Evolutionary conservation across 2,888 invertebrate species (phyloP).

Genomic region (Microplitis manilae): DNA sequence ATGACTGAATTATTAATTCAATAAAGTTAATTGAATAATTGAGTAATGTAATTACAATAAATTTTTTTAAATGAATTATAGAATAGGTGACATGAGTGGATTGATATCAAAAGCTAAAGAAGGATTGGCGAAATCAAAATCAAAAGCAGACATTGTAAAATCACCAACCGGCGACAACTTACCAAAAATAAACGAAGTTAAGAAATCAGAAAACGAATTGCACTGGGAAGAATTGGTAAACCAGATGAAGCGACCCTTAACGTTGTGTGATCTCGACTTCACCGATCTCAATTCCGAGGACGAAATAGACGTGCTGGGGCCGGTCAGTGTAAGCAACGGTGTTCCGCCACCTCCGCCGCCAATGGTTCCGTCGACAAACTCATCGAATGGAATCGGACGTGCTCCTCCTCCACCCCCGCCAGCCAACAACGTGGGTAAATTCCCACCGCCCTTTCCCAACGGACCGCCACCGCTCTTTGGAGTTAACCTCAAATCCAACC

Average conservation of each 20-base stretch:
- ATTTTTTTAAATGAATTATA: conserved; percentile 41
- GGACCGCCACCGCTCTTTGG: conserved; percentile 71
- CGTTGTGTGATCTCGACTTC: conserved; percentile 96
- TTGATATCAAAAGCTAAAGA: conserved; percentile 95
- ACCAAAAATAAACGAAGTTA: conserved; percentile 79
- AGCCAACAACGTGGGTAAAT: conserved; percentile 53
- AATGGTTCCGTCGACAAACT: conserved; percentile 76
- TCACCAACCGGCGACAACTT: conserved; percentile 80
- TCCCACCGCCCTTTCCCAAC: conserved; percentile 69
- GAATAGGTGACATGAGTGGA: conserved; percentile 90
- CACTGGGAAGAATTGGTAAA: conserved; percentile 95
- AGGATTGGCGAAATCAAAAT: conserved; percentile 89
- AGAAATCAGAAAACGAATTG: conserved; percentile 93
- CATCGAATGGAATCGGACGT: conserved; percentile 70
- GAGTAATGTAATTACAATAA: no score
- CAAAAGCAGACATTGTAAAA: conserved; percentile 83
- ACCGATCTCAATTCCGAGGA: conserved; percentile 92
- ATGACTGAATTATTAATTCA: no score
- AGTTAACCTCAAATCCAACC: conserved; percentile 62
- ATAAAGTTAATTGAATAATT: no score
- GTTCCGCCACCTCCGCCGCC: conserved; percentile 88
- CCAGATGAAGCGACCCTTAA: conserved; percentile 82
- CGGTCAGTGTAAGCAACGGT: conserved; percentile 78
- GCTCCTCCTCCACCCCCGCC: conserved; percentile 73
- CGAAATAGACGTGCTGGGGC: conserved; percentile 84